Base-by-base conservation (phyloP, 2,797 vertebrate species). In the Chanos chanos region DNA sequence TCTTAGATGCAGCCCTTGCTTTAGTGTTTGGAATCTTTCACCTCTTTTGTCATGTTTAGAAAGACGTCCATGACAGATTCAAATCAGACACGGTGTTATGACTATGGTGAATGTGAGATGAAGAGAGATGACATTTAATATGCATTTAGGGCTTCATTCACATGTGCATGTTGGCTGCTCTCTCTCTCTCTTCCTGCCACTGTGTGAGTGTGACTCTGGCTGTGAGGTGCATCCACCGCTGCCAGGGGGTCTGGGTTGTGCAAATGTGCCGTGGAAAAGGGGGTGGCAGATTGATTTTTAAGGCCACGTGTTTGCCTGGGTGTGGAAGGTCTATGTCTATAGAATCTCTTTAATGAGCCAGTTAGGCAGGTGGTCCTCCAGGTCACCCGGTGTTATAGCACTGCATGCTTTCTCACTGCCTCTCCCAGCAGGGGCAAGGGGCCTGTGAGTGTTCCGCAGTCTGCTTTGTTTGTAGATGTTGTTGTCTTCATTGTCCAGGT, bases 161-260 rank as follows among this genome's bases (percentile, higher is more conserved):
- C n/a, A n/a, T n/a, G n/a, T n/a, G n/a, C n/a, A 28, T 39, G 44
- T 57, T 41, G 27, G 47, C 36, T 50, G 58, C 50, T 54, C 30
- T 10, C 41, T 45, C 4, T 64, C 24, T 18, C 47, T 21, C 56
- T 61, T 45, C 64, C 51, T 43, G 44, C 36, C 31, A 51, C 30
- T 40, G 27, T 45, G 40, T 21, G 50, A 43, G 43, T 45, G 59
- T 24, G 58, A 58, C 39, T 61, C 67, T 24, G 60, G 8, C 67
- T 49, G 48, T 25, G 21, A 55, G 64, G 64, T 39, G 41, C 51
- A 71, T 71, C 61, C 61, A 68, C 75, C 69, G 68, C 57, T 71
- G 64, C 51, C 65, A 53, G 49, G n/a, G n/a, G 52, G 48, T 51
- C 45, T 37, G 45, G 34, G 22, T 51, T 66, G 19, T 36, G 36